Base-by-base conservation (phyloP, 2,888 invertebrate species). In the Drosophila quinaria region DNA sequence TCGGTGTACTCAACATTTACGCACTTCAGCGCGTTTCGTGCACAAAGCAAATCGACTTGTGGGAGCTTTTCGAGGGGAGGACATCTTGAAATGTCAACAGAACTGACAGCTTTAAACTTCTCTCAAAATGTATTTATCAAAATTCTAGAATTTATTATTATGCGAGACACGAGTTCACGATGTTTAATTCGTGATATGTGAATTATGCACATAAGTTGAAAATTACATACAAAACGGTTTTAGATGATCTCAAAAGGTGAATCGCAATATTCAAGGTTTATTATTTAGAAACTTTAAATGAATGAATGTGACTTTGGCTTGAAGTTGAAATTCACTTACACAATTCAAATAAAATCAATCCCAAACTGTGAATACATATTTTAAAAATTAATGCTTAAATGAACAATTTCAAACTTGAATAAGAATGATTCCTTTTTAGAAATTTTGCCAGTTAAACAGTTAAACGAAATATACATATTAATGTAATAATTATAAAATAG, bases 1-100 rank as follows among this genome's bases (percentile, higher is more conserved):
- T 54, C 50, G 70, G 81, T 80, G 67, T 77, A 72, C 85, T 87
- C 64, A 74, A 77, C 76, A 87, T 82, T 82, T 84, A 87, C 84
- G 82, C 85, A 85, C 87, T 85, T 81, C 79, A 82, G 65, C 81
- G 84, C 86, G 71, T 74, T 74, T 59, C 65, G 42, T 59, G 64
- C 74, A 74, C 78, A 71, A 77, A 70, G 62, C 33, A 35, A 67
- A 49, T 17, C 10, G 31, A 13, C 35, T 15, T 19, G 59, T 39
- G 17, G 50, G 22, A 13, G 15, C 19, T 22, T 15, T 13, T 25
- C 17, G 15, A 22, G 19, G 10, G 4, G 19, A 13, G 19, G 25
- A 46, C 61, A 37, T 75, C 70, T 80, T 80, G 44, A 76, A 76
- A 75, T 76, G 80, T 76, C 76, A 76, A 69, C 71, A 55, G 29